phyloP scores from a whole-genome alignment of 1,140 invertebrate species.

The Pseudoatta argentina region DNA sequence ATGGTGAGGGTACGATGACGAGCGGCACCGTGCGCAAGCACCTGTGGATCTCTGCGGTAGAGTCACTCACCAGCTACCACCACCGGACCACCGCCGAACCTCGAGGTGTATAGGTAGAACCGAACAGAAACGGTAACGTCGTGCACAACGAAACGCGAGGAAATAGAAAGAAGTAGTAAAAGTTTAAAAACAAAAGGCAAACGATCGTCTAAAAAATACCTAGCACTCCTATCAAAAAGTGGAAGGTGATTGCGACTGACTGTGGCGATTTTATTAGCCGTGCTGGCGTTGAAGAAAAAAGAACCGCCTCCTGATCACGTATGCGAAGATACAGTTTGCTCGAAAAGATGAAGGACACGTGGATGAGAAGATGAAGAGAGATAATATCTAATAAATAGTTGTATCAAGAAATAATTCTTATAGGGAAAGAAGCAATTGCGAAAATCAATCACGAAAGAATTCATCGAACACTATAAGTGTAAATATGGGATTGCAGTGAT shows the following conservation, averaged over 20 bases:
- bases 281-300: neutral
- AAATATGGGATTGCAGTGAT: slow-evolving; percentile 51
- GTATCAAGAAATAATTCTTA: neutral
- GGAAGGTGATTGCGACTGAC: neutral
- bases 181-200: neutral
- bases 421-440: neutral
- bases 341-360: neutral
- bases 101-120: slow-evolving; percentile 67
- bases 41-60: slow-evolving; percentile 84
- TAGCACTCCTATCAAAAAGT: neutral
- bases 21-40: slow-evolving; percentile 79
- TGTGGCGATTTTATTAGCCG: slow-evolving; percentile 1
- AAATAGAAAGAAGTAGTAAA: neutral
- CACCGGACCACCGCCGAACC: slow-evolving; percentile 81
- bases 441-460: neutral
- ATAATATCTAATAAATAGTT: neutral
- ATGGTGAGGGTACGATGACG: slow-evolving; percentile 76
- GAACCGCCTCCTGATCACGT: neutral
- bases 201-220: neutral
- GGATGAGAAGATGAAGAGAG: neutral
- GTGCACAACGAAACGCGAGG: slow-evolving; percentile 11
- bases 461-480: slow-evolving; percentile 1
- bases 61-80: slow-evolving; percentile 86
- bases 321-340: neutral
- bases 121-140: slow-evolving; percentile 60